phyloP scores from a whole-genome alignment of 23 tunicate genomes.

The Halocynthia roretzi region DNA sequence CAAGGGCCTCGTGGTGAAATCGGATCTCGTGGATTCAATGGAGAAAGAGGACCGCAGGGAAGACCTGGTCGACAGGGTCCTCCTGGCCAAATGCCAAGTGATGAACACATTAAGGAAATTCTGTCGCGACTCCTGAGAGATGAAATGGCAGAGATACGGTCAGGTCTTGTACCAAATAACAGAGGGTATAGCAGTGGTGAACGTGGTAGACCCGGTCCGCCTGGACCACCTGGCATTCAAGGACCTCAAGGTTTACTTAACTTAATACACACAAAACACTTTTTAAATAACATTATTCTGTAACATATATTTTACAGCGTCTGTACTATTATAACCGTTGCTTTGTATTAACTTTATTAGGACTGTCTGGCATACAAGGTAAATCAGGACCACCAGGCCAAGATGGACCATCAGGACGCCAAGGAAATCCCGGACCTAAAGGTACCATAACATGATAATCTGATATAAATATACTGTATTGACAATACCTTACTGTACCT shows the following conservation, averaged over 20 bases:
- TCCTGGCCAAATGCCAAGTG: slow-evolving; percentile 73
- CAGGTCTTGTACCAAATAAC: too few species aligned
- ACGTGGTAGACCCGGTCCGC: slow-evolving; percentile 73
- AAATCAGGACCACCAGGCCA: slow-evolving; percentile 29
- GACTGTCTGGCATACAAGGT: slow-evolving; percentile 29
- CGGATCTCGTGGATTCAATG: slow-evolving; percentile 63
- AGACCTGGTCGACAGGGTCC: slow-evolving; percentile 75
- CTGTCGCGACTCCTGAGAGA: slow-evolving; percentile 42
- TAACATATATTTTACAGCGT: not conserved
- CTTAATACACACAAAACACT: not conserved
- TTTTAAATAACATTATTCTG: not conserved
- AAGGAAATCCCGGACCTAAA: slow-evolving; percentile 5
- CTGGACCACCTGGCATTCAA: slow-evolving; percentile 54
- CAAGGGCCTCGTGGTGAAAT: slow-evolving; percentile 65
- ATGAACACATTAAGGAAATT: slow-evolving; percentile 72
- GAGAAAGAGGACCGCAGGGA: slow-evolving; percentile 75
- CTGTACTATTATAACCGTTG: not conserved
- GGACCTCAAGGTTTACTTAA: slow-evolving; percentile 47
- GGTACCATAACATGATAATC: not conserved
- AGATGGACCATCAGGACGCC: slow-evolving; percentile 14
- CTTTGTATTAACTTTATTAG: not conserved
- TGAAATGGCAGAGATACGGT: not conserved
- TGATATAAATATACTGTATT: too few species aligned
- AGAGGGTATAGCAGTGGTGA: not conserved
- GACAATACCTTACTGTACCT: too few species aligned